Evolutionary conservation across 2,888 invertebrate genomes (phyloP), one percentile per base, ranked within the genome.

Genomic region (Elegia similella): DNA sequence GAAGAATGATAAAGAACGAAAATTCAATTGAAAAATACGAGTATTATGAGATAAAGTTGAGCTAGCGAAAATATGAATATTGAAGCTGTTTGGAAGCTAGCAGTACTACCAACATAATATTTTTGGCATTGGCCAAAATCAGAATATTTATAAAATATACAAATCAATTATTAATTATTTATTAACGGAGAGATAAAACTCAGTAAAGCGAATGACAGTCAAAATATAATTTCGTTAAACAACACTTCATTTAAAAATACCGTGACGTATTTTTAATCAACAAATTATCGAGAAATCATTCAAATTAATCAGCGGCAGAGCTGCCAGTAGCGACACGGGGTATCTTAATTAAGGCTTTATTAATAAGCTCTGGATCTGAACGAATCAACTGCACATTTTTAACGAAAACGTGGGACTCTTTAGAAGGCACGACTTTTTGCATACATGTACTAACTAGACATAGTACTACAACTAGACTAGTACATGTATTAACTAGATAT

Each of bases 291-390:
- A 70, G 68, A 75, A 78, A 81, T 82, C 81, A 83, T 78, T 81
- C 82, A 78, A 82, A 83, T 88, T 86, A 86, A 86, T 84, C 81
- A 81, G 69, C 12, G 38, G n/a, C 38, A 10, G 38, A 38, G 38
- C 38, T 66, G 76, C 65, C 81, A 81, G 70, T 66, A 75, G 65
- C 68, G 78, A 80, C 82, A 78, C 71, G 75, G 76, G 80, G 81
- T 80, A 84, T 86, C 86, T 88, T 88, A 88, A 89, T 89, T 89
- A 87, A 88, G 76, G 81, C 73, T 84, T 81, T 82, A 84, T 83
- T 86, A 84, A 84, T 83, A 85, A 83, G 82, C 75, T 77, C 80
- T 76, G 78, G 50, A 17, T 70, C 70, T 72, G 73, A 71, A 74
- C 76, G 75, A 81, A 84, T 84, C 82, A 82, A 83, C 81, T 82